Evolutionary conservation across 23 tunicate species (phyloP).

Genomic region (Styela plicata): DNA sequence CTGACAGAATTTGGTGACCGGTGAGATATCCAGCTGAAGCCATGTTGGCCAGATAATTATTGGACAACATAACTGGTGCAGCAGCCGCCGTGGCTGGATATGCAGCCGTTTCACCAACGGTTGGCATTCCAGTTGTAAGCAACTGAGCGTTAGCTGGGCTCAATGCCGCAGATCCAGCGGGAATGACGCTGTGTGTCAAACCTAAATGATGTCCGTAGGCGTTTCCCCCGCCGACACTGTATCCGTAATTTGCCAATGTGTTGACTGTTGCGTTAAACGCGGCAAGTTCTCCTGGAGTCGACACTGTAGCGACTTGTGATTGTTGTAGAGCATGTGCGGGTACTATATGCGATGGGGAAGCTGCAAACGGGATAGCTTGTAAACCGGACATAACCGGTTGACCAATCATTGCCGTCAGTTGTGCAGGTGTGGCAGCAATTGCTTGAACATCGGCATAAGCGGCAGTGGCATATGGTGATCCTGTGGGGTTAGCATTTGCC

Average conservation of each 20-base stretch:
- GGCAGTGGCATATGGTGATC: slow-evolving; percentile 82
- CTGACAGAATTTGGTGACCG: slow-evolving; percentile 38
- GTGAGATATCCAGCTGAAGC: slow-evolving; percentile 65
- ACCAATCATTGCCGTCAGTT: slow-evolving; percentile 29
- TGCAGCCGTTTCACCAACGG: slow-evolving; percentile 9
- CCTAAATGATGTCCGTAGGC: slow-evolving; percentile 26
- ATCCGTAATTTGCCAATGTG: slow-evolving; percentile 42
- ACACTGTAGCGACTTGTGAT: slow-evolving; percentile 11
- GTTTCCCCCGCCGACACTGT: slow-evolving; percentile 36
- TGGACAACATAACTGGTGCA: slow-evolving; percentile 36
- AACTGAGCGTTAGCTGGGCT: slow-evolving; percentile 37
- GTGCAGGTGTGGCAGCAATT: slow-evolving; percentile 8
- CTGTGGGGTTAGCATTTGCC: slow-evolving; percentile 94
- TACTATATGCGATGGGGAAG: slow-evolving; percentile 29
- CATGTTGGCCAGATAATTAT: slow-evolving; percentile 55
- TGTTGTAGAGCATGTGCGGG: slow-evolving; percentile 28
- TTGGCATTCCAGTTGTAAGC: slow-evolving; percentile 21
- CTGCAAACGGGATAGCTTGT: slow-evolving; percentile 18
- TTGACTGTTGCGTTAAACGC: slow-evolving; percentile 37
- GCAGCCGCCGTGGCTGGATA: slow-evolving; percentile 69
- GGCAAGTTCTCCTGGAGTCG: slow-evolving; percentile 39
- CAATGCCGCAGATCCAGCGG: slow-evolving; percentile 56
- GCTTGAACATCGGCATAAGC: slow-evolving; percentile 47
- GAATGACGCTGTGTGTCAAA: slow-evolving; percentile 37
- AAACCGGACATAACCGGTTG: slow-evolving; percentile 25